phyloP scores from a whole-genome alignment of 1,140 invertebrate genomes.

The Adelges cooleyi region DNA sequence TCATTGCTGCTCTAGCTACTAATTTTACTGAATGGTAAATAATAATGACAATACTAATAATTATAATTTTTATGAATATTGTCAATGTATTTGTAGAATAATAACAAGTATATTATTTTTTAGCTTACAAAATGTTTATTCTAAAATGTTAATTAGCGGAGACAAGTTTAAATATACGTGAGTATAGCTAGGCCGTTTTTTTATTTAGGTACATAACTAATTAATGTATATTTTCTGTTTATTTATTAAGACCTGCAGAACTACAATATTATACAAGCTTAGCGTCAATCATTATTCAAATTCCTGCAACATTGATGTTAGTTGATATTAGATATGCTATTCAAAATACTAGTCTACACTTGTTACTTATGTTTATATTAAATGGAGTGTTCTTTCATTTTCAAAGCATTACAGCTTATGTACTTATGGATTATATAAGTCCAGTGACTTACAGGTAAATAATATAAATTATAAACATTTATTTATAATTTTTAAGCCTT shows the following conservation, averaged over 20 bases:
- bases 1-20: slow-evolving; percentile 64
- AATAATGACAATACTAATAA: slow-evolving; percentile 1
- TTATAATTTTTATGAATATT: slow-evolving; percentile 10
- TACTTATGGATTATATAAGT: slow-evolving; percentile 74
- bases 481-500: too few species aligned
- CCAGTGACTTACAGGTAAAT: slow-evolving; percentile 73
- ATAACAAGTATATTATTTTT: slow-evolving; percentile 34
- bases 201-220: slow-evolving; percentile 15
- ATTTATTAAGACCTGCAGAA: slow-evolving; percentile 67
- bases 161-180: slow-evolving; percentile 70
- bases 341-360: slow-evolving; percentile 40
- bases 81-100: too few species aligned
- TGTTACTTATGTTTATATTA: slow-evolving; percentile 52
- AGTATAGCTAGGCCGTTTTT: slow-evolving; percentile 38
- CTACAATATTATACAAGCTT: slow-evolving; percentile 75
- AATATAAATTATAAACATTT: too few species aligned
- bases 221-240: slow-evolving; percentile 32
- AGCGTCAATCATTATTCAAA: slow-evolving; percentile 65
- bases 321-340: slow-evolving; percentile 39
- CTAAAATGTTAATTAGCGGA: slow-evolving; percentile 68
- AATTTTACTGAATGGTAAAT: slow-evolving; percentile 70
- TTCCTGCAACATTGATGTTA: slow-evolving; percentile 59
- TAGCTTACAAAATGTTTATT: slow-evolving; percentile 72
- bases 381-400: slow-evolving; percentile 78
- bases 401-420: slow-evolving; percentile 77